phyloP scores from a whole-genome alignment of 2,888 invertebrate species.

The Tachystola acroxantha region DNA sequence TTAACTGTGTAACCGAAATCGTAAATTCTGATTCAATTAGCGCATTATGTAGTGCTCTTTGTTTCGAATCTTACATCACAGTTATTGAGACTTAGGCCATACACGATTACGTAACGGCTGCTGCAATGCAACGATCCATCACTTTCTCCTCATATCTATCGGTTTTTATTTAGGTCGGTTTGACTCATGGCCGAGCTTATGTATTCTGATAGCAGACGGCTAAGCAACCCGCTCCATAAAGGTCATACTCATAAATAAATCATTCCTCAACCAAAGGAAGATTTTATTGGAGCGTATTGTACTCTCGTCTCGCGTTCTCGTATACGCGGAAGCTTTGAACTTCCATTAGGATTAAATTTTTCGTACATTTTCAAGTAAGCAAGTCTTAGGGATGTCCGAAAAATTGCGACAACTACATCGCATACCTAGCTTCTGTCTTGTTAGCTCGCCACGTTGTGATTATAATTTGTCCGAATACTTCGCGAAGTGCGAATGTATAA shows the following conservation, averaged over 20 bases:
- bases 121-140: conserved; percentile 54
- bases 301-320: too few species aligned
- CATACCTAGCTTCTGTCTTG: too few species aligned
- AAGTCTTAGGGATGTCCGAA: too few species aligned
- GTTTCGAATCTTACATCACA: conserved; percentile 34
- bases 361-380: too few species aligned
- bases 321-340: too few species aligned
- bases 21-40: conserved; percentile 36
- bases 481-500: too few species aligned
- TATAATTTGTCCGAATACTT: too few species aligned
- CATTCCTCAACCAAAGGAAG: conserved; percentile 19
- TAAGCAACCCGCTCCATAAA: conserved; percentile 40
- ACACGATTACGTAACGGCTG: conserved; percentile 49
- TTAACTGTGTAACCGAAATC: not conserved
- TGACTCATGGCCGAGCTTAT: conserved; percentile 53
- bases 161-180: conserved; percentile 55
- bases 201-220: conserved; percentile 50
- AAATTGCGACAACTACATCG: not conserved
- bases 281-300: not conserved
- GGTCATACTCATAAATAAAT: conserved; percentile 44
- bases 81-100: conserved; percentile 25
- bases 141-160: conserved; percentile 65
- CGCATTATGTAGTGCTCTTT: conserved; percentile 22
- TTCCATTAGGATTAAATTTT: too few species aligned
- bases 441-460: too few species aligned